phyloP scores from a whole-genome alignment of 2,888 invertebrate species.

The Cerastis rubricosa region DNA sequence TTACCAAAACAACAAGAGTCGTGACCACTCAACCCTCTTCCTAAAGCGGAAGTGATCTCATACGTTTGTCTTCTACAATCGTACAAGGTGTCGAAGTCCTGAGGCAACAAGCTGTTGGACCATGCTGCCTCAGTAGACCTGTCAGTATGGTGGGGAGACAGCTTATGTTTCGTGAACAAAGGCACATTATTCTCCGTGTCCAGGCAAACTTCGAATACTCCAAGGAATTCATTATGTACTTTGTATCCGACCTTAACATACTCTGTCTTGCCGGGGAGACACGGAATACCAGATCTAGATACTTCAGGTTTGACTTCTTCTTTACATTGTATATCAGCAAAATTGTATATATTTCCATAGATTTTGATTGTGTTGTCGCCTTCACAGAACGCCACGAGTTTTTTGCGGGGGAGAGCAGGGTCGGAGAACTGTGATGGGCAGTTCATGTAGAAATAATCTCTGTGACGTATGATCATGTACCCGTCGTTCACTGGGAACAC shows the following conservation, averaged over 20 bases:
- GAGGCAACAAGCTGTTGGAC: constrained; percentile 61
- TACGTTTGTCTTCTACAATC: constrained; percentile 69
- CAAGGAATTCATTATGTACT: constrained; percentile 48
- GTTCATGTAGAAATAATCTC: constrained; percentile 61
- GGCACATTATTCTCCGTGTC: constrained; percentile 69
- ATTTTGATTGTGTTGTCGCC: constrained; percentile 66
- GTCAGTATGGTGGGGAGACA: constrained; percentile 63
- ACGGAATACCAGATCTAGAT: constrained; percentile 58
- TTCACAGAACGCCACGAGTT: constrained; percentile 70
- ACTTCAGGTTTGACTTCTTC: constrained; percentile 62
- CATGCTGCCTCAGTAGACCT: constrained; percentile 58
- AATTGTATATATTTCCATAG: constrained; percentile 61
- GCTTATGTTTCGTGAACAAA: constrained; percentile 68
- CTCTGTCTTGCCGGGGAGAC: constrained; percentile 67
- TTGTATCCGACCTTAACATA: constrained; percentile 71
- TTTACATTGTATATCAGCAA: constrained; percentile 73
- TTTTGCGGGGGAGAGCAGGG: constrained; percentile 46
- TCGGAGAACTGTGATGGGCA: constrained; percentile 71
- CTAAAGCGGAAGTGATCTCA: constrained; percentile 57
- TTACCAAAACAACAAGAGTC: constrained; percentile 76
- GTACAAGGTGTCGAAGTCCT: constrained; percentile 71
- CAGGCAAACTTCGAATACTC: constrained; percentile 75
- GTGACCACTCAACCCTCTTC: constrained; percentile 57
- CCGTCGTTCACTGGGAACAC: constrained; percentile 60
- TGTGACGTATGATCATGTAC: constrained; percentile 66